Percentiles rank a stretch among this genome's conserved stretches.
These are phyloP conservation scores for Priocnemis perturbator DNA, from an alignment of 2,888 invertebrate species.

Conservation along the genomic window DNA sequence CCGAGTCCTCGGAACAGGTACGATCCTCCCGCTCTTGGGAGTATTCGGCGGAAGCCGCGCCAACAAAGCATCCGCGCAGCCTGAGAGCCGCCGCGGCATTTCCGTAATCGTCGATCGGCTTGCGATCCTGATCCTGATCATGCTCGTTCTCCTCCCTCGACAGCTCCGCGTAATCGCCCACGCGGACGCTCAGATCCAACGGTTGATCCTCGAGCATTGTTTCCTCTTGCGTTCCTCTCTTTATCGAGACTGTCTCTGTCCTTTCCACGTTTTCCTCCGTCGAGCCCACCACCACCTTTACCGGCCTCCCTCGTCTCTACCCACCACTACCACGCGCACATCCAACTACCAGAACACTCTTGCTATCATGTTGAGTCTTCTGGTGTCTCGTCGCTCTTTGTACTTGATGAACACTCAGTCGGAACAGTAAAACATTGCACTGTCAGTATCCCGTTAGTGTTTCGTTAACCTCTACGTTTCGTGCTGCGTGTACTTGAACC, in stretches of 20 bases:
- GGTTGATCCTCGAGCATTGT: slow-evolving; percentile 81
- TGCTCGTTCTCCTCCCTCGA: slow-evolving; percentile 73
- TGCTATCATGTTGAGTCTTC: too few relatives aligned
- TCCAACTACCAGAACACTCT: background rate
- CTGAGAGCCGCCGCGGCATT: slow-evolving; percentile 77
- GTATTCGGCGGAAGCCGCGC: slow-evolving; percentile 64
- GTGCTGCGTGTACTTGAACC: too few relatives aligned
- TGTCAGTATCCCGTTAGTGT: too few relatives aligned
- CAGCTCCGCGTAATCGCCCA: slow-evolving; percentile 70
- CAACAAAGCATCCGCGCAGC: slow-evolving; percentile 60
- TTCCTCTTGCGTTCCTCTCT: slow-evolving; percentile 23
- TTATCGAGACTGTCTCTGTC: slow-evolving; percentile 9
- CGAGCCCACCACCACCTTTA: slow-evolving; percentile 4
- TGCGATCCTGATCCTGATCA: slow-evolving; percentile 60
- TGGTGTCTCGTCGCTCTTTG: too few relatives aligned
- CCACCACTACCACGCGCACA: background rate
- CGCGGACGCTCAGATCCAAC: slow-evolving; percentile 85
- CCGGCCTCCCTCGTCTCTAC: slow-evolving; percentile 5
- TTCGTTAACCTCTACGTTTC: too few relatives aligned
- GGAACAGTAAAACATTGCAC: too few relatives aligned
- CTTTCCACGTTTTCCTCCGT: slow-evolving; percentile 4
- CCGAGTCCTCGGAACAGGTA: slow-evolving; percentile 87
- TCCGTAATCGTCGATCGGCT: slow-evolving; percentile 60
- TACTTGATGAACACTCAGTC: too few relatives aligned
- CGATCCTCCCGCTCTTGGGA: slow-evolving; percentile 74